Evolutionary conservation across 2,888 invertebrate genomes (phyloP).

Genomic region (Melikaiella ostensackeni): DNA sequence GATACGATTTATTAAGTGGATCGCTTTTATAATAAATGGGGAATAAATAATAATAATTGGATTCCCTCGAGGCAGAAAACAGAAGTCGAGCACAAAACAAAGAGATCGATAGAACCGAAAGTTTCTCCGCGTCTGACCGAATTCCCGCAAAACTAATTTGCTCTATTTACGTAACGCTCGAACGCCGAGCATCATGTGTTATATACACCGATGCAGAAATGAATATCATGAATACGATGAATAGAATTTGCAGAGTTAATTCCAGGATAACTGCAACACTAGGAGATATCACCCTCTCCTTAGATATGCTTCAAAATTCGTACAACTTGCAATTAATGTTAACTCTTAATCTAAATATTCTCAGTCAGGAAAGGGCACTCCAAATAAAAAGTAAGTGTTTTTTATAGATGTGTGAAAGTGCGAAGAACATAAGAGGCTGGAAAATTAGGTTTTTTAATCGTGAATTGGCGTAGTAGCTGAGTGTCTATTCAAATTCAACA

Average conservation of each 20-base stretch:
- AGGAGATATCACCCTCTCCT: slow-evolving; percentile 39
- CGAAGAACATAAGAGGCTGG: not conserved
- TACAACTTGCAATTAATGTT: not conserved
- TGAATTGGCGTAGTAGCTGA: slow-evolving; percentile 17
- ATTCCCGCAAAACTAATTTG: slow-evolving; percentile 43
- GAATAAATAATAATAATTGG: slow-evolving; percentile 36
- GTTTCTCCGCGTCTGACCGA: slow-evolving; percentile 34
- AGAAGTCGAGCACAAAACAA: slow-evolving; percentile 29
- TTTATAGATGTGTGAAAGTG: not conserved
- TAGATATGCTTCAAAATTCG: slow-evolving; percentile 6
- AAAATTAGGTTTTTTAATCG: slow-evolving; percentile 11
- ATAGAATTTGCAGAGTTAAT: slow-evolving; percentile 57
- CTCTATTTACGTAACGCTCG: slow-evolving; percentile 40
- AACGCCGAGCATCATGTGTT: slow-evolving; percentile 29
- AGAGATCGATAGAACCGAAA: slow-evolving; percentile 22
- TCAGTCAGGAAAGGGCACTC: not conserved
- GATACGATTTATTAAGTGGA: not conserved
- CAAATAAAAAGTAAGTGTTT: not conserved
- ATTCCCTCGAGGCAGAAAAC: slow-evolving; percentile 15
- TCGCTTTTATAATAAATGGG: not conserved
- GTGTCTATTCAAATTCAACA: slow-evolving; percentile 33
- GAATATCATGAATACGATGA: slow-evolving; percentile 56
- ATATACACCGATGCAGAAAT: slow-evolving; percentile 46
- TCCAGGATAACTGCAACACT: slow-evolving; percentile 48
- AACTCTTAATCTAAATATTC: not conserved